Evolutionary conservation across 2,113 vertebrate species (phyloP).

Genomic region (Capreolus pygargus): DNA sequence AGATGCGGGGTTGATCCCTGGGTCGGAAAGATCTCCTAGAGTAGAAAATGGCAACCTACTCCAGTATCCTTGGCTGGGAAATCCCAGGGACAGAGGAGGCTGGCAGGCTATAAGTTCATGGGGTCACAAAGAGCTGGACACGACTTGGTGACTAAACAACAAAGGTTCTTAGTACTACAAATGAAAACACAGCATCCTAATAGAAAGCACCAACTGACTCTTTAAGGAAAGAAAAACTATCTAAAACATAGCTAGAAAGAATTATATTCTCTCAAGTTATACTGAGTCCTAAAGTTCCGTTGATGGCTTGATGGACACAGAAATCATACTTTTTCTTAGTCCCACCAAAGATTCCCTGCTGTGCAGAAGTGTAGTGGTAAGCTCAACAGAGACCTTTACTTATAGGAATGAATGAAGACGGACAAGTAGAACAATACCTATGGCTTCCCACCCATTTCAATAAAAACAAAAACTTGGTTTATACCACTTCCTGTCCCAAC

Average conservation of each 20-base stretch:
- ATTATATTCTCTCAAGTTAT: not conserved
- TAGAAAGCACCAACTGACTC: not conserved
- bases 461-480: conserved; percentile 25
- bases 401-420: not conserved
- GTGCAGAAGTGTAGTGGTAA: not conserved
- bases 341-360: not conserved
- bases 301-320: not conserved
- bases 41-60: not conserved
- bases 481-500: not conserved
- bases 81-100: not conserved
- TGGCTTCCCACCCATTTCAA: not conserved
- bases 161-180: not conserved
- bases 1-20: not conserved
- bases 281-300: not conserved
- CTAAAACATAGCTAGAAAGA: not conserved
- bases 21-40: not conserved
- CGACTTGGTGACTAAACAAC: not conserved
- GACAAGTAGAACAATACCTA: not conserved
- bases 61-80: not conserved
- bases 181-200: not conserved
- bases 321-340: not conserved
- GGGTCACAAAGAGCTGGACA: not conserved
- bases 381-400: not conserved
- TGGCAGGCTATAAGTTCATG: not conserved
- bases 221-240: not conserved